Evolutionary conservation across 2,797 vertebrate species (phyloP).

Genomic region (Zenarchopterus dispar): DNA sequence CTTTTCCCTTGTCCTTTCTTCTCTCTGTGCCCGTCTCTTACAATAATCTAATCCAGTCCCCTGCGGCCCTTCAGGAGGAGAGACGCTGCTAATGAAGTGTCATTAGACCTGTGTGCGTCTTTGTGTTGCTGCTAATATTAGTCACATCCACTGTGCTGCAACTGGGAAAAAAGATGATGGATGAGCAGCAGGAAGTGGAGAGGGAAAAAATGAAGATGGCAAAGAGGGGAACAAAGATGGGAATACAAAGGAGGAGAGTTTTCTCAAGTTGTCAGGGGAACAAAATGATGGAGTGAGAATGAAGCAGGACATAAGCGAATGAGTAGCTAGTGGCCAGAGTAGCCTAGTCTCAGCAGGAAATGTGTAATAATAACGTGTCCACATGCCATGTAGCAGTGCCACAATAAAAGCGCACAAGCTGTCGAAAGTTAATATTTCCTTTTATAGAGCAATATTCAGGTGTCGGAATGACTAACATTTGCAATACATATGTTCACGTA

Average conservation of each 20-base stretch:
- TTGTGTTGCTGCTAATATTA: conserved; percentile 31
- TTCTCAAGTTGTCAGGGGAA: conserved; percentile 11
- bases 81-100: conserved; percentile 54
- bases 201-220: neutral
- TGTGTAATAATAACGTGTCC: neutral
- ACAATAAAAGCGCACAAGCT: too few species aligned
- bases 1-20: conserved; percentile 15
- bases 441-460: too few species aligned
- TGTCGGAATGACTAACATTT: too few species aligned
- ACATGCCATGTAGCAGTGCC: too few species aligned
- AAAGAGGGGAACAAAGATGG: conserved; percentile 3
- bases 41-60: conserved; percentile 45
- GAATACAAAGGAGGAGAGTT: neutral
- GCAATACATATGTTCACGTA: too few species aligned
- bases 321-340: too few species aligned
- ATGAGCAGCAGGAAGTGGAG: conserved; percentile 2
- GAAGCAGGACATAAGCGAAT: neutral
- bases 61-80: conserved; percentile 36
- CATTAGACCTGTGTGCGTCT: conserved; percentile 40
- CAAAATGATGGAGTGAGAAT: neutral
- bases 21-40: conserved; percentile 30
- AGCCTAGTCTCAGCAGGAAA: neutral
- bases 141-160: conserved; percentile 27
- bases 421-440: too few species aligned
- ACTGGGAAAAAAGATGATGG: conserved; percentile 11